Evolutionary conservation across 2,113 vertebrate species (phyloP).

Genomic region (Urocitellus parryii): DNA sequence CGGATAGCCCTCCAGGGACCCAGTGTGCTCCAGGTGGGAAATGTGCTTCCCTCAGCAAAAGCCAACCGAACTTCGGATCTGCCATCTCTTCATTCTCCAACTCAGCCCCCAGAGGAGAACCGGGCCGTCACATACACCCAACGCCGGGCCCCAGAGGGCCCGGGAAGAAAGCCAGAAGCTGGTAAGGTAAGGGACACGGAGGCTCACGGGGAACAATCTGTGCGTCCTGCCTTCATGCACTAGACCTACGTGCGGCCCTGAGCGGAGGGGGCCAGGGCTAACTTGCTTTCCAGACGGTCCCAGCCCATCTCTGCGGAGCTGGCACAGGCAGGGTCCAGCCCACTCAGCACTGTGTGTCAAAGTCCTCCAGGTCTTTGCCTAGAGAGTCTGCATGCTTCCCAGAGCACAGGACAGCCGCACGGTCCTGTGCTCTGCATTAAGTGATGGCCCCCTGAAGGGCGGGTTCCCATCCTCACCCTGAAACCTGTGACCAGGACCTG

Average conservation of each 20-base stretch:
- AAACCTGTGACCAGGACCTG: accelerated
- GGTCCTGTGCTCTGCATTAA: accelerated
- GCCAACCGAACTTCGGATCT: neutral
- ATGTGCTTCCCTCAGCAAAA: slow-evolving; percentile 40
- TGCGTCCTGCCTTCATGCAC: accelerated
- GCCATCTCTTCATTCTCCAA: neutral
- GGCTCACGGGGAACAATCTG: accelerated
- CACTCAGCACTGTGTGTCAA: accelerated
- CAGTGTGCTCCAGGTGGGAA: neutral
- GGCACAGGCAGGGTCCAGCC: accelerated
- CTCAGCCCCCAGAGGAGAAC: neutral
- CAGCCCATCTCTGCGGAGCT: accelerated
- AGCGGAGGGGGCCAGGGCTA: neutral
- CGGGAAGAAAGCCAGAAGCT: neutral
- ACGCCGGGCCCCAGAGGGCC: neutral
- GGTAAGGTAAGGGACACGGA: accelerated
- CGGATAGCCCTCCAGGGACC: neutral
- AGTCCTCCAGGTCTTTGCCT: neutral
- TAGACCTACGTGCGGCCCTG: accelerated
- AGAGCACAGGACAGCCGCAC: accelerated
- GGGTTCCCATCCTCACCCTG: accelerated
- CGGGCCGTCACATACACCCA: neutral
- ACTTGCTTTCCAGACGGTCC: neutral
- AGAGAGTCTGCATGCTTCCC: neutral
- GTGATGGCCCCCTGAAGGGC: accelerated